Evolutionary conservation across 2,888 invertebrate species (phyloP).

Genomic region (Chelonus formosanus): DNA sequence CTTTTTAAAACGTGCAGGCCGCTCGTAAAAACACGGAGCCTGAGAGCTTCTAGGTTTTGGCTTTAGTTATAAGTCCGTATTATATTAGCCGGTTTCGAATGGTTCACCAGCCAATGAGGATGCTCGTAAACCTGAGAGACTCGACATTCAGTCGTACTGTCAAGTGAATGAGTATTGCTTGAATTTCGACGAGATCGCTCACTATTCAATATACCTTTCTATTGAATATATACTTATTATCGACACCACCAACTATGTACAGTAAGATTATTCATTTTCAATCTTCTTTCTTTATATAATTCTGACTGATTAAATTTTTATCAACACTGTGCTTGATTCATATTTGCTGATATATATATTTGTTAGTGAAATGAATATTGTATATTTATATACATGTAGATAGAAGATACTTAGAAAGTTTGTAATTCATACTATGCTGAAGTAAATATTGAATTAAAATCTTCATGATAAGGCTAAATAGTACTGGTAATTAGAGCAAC

Average conservation of each 20-base stretch:
- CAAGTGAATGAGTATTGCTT: slow-evolving; percentile 60
- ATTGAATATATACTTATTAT: not conserved
- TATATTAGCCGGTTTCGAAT: slow-evolving; percentile 62
- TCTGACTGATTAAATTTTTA: not conserved
- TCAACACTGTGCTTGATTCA: too few species aligned
- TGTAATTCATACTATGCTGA: too few species aligned
- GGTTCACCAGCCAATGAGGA: slow-evolving; percentile 55
- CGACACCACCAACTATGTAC: too few species aligned
- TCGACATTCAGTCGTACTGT: slow-evolving; percentile 64
- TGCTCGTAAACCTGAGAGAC: slow-evolving; percentile 61
- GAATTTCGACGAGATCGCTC: slow-evolving; percentile 58
- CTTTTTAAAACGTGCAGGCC: slow-evolving; percentile 59
- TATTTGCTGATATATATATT: too few species aligned
- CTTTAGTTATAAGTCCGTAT: slow-evolving; percentile 65
- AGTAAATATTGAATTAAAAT: too few species aligned
- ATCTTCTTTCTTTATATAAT: slow-evolving; percentile 3
- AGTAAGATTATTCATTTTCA: not conserved
- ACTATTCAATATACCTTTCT: slow-evolving; percentile 17
- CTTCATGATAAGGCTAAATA: too few species aligned
- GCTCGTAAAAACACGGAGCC: slow-evolving; percentile 58
- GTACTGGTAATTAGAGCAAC: too few species aligned
- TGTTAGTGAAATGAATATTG: too few species aligned
- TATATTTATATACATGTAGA: too few species aligned
- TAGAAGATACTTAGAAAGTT: too few species aligned
- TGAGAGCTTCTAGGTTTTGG: slow-evolving; percentile 60